Evolutionary conservation across 2,888 invertebrate genomes (phyloP).

Genomic region (Venusia cambrica): DNA sequence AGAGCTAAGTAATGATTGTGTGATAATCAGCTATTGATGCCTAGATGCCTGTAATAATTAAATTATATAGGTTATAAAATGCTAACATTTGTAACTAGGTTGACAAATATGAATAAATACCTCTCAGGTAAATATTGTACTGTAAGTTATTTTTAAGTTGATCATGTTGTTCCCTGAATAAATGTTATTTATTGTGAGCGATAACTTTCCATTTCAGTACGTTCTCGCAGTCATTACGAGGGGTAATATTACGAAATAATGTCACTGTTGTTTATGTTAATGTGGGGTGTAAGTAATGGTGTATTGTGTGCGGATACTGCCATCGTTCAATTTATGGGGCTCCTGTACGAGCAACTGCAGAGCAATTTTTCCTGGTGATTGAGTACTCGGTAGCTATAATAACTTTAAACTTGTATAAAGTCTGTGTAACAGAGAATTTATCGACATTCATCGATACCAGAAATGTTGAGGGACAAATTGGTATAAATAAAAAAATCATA

Average conservation of each 20-base stretch:
- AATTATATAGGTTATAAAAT: too few species aligned
- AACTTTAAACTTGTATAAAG: too few species aligned
- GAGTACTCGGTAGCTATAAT: too few species aligned
- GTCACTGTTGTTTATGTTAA: slow-evolving; percentile 36
- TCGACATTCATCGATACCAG: too few species aligned
- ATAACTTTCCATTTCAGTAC: slow-evolving; percentile 40
- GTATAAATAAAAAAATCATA: too few species aligned
- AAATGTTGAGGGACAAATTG: too few species aligned
- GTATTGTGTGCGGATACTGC: slow-evolving; percentile 31
- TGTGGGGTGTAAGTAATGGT: slow-evolving; percentile 38
- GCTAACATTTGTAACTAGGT: too few species aligned
- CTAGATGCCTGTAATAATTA: too few species aligned
- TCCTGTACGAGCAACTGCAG: slow-evolving; percentile 6
- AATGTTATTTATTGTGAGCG: slow-evolving; percentile 63
- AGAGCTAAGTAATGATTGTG: slow-evolving; percentile 20
- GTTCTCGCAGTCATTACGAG: slow-evolving; percentile 29
- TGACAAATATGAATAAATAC: not conserved
- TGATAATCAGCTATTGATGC: slow-evolving; percentile 14
- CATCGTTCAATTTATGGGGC: slow-evolving; percentile 7
- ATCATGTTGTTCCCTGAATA: slow-evolving; percentile 52
- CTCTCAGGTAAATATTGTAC: not conserved
- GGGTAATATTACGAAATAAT: slow-evolving; percentile 40
- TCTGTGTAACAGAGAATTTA: too few species aligned
- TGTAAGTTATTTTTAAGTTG: slow-evolving; percentile 33
- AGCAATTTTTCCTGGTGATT: not conserved